Evolutionary conservation across 2,113 vertebrate species (phyloP), one percentile per base, ranked within the genome.

Genomic region (Calypte anna): DNA sequence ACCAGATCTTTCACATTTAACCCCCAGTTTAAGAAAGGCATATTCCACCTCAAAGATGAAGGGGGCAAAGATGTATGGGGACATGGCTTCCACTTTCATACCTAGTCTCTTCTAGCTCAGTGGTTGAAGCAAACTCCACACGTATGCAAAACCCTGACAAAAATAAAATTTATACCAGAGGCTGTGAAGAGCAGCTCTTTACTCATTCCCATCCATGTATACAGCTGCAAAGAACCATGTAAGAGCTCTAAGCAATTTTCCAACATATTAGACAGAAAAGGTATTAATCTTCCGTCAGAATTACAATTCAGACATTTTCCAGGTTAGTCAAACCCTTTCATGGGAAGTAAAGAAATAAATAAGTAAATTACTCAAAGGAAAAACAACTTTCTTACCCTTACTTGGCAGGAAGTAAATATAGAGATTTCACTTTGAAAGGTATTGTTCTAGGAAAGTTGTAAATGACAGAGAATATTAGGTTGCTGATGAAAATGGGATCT

Each of bases 401-500:
- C 22, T 70, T 40, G 19, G 64, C 30, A 90, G 40, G 95, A 86
- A 75, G 68, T 17, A 95, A 88, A 91, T 64, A 88, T 1, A 14
- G 72, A 83, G 40, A 91, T 81, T 90, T 88, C 44, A 78, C 16
- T 3, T 5, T 72, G 44, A 78, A 78, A 91, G 24, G 30, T 58
- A 90, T 75, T 48, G 40, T 91, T 91, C 79, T 44, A 28, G 36
- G 40, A 24, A 88, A 82, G 61, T 79, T 78, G 74, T 70, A 88
- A 88, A 86, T 30, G 16, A 94, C 31, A 55, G 23, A 57, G 38
- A 80, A 84, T 10, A 82, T 25, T 73, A 86, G 61, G 30, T 40
- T 83, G 62, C 57, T 3, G 19, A 40, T 25, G 64, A 86, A 96
- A 97, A 93, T 62, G 76, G 44, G 68, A 90, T 72, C 69, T 40